Evolutionary conservation across 1,140 invertebrate genomes (phyloP), one percentile per base, ranked within the genome.

Genomic region (Callitettix versicolor): DNA sequence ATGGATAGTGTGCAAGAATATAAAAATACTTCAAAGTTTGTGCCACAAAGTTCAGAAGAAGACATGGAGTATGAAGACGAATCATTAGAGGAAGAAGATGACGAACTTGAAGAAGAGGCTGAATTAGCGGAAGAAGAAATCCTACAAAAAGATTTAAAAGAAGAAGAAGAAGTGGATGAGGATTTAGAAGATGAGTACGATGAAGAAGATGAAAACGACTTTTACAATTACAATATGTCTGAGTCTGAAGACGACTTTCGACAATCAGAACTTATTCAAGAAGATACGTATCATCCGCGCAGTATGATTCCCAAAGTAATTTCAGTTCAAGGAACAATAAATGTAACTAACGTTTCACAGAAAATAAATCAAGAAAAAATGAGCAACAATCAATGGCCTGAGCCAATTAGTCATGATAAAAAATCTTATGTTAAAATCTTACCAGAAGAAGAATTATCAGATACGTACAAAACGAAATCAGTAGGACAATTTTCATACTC

Each of bases 81-180:
- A 20, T 46, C 53, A 21, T 15, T 47, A n/a, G 44, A 53, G 18
- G 55, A 60, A 54, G 53, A 56, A 51, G 40, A 46, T 20, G 56
- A 63, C 22, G 53, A 58, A 18, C 17, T 53, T 12, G 40, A 67
- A 3, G 46, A 17, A 22, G 40, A 62, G 55, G 58, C 63, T 40
- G 67, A 73, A 57, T 57, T 72, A 56, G 54, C 67, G 44, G 66
- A 66, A 47, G 69, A 72, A 67, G 71, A 73, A 59, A 66, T 70
- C 60, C 57, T 49, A 34, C 59, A 65, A 51, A 63, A 70, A 64
- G 71, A 69, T 43, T 70, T 53, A 67, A 67, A 36, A 52, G 76
- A 63, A 69, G 75, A 53, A 70, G 42, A 46, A 18, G 42, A 46
- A 22, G 41, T 56, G 5, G 62, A 60, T 15, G 56, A 59, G n/a